Evolutionary conservation across 1,140 invertebrate genomes (phyloP).

Genomic region (Bombus balteatus): DNA sequence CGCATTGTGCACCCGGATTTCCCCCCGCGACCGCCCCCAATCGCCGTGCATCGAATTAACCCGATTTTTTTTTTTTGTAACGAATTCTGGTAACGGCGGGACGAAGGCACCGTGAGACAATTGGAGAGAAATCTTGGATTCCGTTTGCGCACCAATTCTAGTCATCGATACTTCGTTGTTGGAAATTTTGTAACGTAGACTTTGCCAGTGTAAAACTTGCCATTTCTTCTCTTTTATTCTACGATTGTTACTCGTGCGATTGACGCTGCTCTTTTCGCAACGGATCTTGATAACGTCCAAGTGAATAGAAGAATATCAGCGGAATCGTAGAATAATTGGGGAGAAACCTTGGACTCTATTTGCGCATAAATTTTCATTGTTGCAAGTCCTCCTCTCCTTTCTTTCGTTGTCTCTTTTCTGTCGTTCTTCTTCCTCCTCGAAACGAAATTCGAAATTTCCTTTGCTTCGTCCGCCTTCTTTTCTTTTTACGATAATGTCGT

Average conservation of each 20-base stretch:
- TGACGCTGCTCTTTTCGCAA: not conserved
- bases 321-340: not conserved
- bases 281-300: too few relatives aligned
- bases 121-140: not conserved
- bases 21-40: not conserved
- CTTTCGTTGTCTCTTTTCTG: not conserved
- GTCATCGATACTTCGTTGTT: not conserved
- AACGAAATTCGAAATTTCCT: not conserved
- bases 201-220: not conserved
- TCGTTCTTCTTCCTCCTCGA: not conserved
- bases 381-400: too few relatives aligned
- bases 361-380: too few relatives aligned
- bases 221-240: not conserved
- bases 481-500: too few relatives aligned
- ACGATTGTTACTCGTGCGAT: not conserved
- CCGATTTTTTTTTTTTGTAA: slow-evolving; percentile 24
- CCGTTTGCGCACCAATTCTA: not conserved
- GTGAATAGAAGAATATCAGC: too few relatives aligned
- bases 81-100: too few relatives aligned
- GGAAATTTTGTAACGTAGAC: too few relatives aligned
- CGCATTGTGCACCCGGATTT: slow-evolving; percentile 7
- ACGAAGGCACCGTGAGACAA: not conserved
- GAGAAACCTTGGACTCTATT: not conserved
- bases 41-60: slow-evolving; percentile 14
- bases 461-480: not conserved